Conservation (phyloP, 2,797 vertebrate species). For the Eulemur mongoz region DNA sequence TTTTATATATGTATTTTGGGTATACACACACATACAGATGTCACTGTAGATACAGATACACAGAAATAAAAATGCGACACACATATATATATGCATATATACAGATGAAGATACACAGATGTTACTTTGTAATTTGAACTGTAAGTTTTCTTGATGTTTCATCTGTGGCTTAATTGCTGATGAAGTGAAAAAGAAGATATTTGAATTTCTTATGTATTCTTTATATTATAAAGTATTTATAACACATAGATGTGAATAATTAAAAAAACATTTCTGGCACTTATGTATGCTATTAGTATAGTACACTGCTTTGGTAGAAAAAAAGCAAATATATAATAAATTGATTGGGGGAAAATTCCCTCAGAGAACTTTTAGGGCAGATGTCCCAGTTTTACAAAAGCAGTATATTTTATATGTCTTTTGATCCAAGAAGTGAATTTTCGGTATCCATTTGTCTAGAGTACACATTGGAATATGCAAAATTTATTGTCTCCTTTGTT, state of each 20-base stretch:
- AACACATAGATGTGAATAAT: background rate
- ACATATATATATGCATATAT: background rate
- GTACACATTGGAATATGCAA: background rate
- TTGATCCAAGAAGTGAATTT: background rate
- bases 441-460: background rate
- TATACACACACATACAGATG: background rate
- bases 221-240: background rate
- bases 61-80: background rate
- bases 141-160: background rate
- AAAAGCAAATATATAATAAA: background rate
- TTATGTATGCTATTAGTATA: background rate
- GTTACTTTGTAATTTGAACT: background rate
- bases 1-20: background rate
- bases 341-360: background rate
- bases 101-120: background rate
- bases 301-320: slow-evolving; percentile 19
- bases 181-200: background rate
- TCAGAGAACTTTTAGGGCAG: background rate
- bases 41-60: background rate
- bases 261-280: background rate
- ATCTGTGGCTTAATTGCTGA: background rate
- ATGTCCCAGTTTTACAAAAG: background rate
- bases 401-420: background rate
- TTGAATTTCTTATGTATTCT: background rate
- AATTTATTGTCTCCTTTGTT: background rate